Evolutionary conservation across 2,888 invertebrate genomes (phyloP).

Genomic region (Euproctis similis): DNA sequence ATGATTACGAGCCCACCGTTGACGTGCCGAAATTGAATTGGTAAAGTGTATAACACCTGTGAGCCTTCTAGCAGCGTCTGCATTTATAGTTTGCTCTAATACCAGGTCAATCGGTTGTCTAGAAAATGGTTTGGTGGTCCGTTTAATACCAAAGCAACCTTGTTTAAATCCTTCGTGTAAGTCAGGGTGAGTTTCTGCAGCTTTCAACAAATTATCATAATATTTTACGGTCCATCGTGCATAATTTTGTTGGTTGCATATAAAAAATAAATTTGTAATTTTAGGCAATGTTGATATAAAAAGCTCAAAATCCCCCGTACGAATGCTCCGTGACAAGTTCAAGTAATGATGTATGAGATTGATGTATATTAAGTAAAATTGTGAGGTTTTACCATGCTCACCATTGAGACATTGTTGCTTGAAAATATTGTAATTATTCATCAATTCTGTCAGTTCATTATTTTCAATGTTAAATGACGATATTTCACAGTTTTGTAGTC

Average conservation of each 20-base stretch:
- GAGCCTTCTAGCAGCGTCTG: slow-evolving; percentile 28
- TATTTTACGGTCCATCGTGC: slow-evolving; percentile 18
- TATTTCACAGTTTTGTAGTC: background rate
- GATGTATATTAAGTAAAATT: background rate
- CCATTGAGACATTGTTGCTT: slow-evolving; percentile 1
- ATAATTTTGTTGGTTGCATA: slow-evolving; percentile 18
- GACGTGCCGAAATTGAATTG: slow-evolving; percentile 5
- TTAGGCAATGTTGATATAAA: slow-evolving; percentile 5
- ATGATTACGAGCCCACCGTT: slow-evolving; percentile 3
- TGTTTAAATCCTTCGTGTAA: slow-evolving; percentile 10
- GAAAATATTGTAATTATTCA: slow-evolving; percentile 3
- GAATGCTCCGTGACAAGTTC: slow-evolving; percentile 5
- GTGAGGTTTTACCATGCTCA: background rate
- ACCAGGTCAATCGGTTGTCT: slow-evolving; percentile 20
- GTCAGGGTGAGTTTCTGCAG: slow-evolving; percentile 14
- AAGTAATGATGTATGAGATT: slow-evolving; percentile 4
- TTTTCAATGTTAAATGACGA: background rate
- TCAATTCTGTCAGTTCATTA: background rate
- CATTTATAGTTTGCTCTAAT: slow-evolving; percentile 35
- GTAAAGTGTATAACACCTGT: slow-evolving; percentile 19
- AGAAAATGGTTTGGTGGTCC: slow-evolving; percentile 20
- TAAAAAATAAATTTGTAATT: slow-evolving; percentile 17
- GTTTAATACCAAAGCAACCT: slow-evolving; percentile 19
- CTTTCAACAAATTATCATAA: slow-evolving; percentile 14
- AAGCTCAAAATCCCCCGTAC: slow-evolving; percentile 5